These are phyloP conservation scores for Numenius phaeopus DNA, from an alignment of 2,797 vertebrate genomes.

Conservation along the genomic window DNA sequence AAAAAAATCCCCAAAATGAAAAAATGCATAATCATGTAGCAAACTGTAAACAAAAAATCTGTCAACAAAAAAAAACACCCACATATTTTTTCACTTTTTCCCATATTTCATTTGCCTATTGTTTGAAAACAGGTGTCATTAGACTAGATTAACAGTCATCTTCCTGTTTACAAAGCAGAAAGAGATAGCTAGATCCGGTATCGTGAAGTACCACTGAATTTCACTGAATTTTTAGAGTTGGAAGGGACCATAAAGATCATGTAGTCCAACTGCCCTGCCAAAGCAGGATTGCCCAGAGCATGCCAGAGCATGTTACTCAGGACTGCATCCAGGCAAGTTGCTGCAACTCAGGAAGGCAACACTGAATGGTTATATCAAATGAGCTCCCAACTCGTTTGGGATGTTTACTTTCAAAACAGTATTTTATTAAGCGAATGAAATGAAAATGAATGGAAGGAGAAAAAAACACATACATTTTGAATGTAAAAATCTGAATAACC, in stretches of 20 bases:
- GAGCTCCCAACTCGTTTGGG: not conserved
- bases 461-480: not conserved
- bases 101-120: not conserved
- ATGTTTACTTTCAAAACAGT: not conserved
- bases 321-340: not conserved
- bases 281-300: too few species aligned
- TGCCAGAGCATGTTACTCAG: too few species aligned
- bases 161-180: not conserved
- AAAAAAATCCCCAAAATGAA: not conserved
- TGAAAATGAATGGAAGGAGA: slow-evolving; percentile 63
- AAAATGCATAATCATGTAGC: not conserved
- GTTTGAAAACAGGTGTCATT: not conserved
- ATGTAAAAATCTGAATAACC: slow-evolving; percentile 66
- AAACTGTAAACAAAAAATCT: not conserved
- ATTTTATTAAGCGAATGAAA: slow-evolving; percentile 53
- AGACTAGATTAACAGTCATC: not conserved
- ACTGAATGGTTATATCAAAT: not conserved
- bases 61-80: not conserved
- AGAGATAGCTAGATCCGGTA: not conserved
- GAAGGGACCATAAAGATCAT: too few species aligned
- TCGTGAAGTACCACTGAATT: not conserved
- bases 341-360: not conserved
- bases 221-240: too few species aligned
- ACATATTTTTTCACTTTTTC: not conserved
- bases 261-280: too few species aligned